These are phyloP conservation scores for Erebia aethiops DNA, from an alignment of 2,888 invertebrate genomes.

Conservation along the genomic window DNA sequence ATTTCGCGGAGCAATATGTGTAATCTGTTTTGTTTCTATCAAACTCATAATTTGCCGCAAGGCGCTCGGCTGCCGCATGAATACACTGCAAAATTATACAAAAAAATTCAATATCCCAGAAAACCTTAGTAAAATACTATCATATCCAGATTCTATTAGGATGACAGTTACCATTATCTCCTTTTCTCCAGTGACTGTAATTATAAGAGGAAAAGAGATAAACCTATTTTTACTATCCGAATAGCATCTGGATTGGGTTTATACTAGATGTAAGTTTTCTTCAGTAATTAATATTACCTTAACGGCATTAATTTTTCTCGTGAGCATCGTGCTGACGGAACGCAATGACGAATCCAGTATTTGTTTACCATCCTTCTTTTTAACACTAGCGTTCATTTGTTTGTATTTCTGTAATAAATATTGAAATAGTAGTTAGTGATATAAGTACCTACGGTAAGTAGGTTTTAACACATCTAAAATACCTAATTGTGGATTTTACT, in stretches of 20 bases:
- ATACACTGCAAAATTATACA: conserved; percentile 84
- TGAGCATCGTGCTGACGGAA: conserved; percentile 92
- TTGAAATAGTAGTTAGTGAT: too few relatives aligned
- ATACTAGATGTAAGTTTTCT: too few relatives aligned
- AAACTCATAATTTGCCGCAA: conserved; percentile 84
- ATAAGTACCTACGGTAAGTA: too few relatives aligned
- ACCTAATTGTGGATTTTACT: too few relatives aligned
- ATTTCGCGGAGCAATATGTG: conserved; percentile 92
- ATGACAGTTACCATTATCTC: too few relatives aligned
- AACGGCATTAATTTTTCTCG: conserved; percentile 95
- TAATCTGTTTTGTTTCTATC: conserved; percentile 60
- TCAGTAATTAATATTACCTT: conserved; percentile 73
- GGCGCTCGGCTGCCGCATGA: conserved; percentile 87
- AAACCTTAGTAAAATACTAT: too few relatives aligned
- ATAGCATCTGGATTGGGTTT: too few relatives aligned
- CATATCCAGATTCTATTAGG: too few relatives aligned
- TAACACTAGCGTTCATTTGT: conserved; percentile 89
- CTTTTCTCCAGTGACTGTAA: too few relatives aligned
- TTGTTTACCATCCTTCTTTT: conserved; percentile 89
- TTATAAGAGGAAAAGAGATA: too few relatives aligned
- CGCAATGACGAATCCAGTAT: conserved; percentile 90
- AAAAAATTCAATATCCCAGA: conserved; percentile 1
- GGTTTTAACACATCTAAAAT: too few relatives aligned
- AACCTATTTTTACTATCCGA: too few relatives aligned
- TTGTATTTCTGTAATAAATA: conserved; percentile 86